Evolutionary conservation across 2,113 vertebrate species (phyloP), one percentile per base, ranked within the genome.

Genomic region (Uria aalge): DNA sequence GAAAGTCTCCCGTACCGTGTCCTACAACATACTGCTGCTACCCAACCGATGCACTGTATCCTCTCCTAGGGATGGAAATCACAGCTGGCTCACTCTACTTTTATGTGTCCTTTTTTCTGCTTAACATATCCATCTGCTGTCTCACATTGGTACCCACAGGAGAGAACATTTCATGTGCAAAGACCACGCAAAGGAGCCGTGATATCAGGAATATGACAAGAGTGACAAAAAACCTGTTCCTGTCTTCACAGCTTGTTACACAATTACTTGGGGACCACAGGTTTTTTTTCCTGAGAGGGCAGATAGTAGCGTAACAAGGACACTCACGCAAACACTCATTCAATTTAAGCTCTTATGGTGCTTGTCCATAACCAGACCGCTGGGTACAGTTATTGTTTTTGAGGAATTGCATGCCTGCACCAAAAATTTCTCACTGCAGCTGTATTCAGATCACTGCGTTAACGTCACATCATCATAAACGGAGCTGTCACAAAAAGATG

Each of bases 381-480:
- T 19, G 18, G 17, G 29, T 85, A 23, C 18, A 15, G 30, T 18
- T 47, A 57, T 12, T 13, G 1, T 2, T 72, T 69, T 27, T 41
- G 36, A 68, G 71, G 45, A 68, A 26, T 0, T 53, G 30, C 8
- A 63, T 24, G 10, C 53, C 15, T n/a, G 26, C 55, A 60, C 9
- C 30, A 20, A 26, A 23, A 34, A 12, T 12, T 18, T 47, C 48
- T 43, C 86, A 21, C 4, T 34, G 64, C 15, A 36, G 18, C 34
- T 77, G 68, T 63, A 26, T n/a, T 47, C 29, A 24, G 53, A 60
- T 40, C 41, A 9, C 52, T 11, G 19, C 1, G 4, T 36, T 15
- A 60, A 36, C 0, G 0, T 15, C 71, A 55, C 62, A 24, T 34
- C 38, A 1, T 8, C 71, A 20, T 0, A 15, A 41, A 7, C n/a